These are phyloP conservation scores for Sebastes hopkinsi DNA, from an alignment of 2,797 vertebrate species.

Conservation along the genomic window DNA sequence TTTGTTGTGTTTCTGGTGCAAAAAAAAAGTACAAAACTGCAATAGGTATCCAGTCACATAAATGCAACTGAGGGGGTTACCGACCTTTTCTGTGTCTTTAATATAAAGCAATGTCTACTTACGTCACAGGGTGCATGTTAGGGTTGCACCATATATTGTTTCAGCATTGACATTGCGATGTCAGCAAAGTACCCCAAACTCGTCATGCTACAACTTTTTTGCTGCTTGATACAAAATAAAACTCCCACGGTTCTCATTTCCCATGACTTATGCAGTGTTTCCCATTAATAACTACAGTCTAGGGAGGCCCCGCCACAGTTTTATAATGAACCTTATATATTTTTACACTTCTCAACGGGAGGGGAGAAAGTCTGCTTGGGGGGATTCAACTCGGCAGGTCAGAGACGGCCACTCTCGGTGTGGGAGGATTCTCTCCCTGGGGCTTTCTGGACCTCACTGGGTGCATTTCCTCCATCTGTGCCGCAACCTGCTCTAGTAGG, in stretches of 20 bases:
- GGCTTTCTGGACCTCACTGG: too few relatives aligned
- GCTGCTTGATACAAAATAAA: neutral
- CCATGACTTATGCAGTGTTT: too few relatives aligned
- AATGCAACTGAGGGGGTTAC: neutral
- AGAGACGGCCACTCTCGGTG: too few relatives aligned
- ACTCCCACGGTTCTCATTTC: neutral
- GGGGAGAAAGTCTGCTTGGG: too few relatives aligned
- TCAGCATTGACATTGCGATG: neutral
- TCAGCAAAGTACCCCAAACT: neutral
- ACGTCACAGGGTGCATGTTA: neutral
- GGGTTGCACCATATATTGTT: neutral
- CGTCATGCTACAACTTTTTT: neutral
- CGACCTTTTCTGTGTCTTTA: neutral
- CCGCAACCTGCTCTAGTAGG: too few relatives aligned
- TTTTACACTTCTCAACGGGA: too few relatives aligned
- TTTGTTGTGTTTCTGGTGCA: neutral
- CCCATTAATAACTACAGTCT: too few relatives aligned
- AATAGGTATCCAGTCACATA: neutral
- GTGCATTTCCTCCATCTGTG: too few relatives aligned
- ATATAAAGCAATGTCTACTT: neutral
- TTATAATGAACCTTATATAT: too few relatives aligned
- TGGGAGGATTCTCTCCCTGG: too few relatives aligned
- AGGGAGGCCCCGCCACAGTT: too few relatives aligned
- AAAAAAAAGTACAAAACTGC: neutral
- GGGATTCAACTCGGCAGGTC: neutral